phyloP scores from a whole-genome alignment of 2,113 vertebrate genomes.

The Kobus ellipsiprymnus region DNA sequence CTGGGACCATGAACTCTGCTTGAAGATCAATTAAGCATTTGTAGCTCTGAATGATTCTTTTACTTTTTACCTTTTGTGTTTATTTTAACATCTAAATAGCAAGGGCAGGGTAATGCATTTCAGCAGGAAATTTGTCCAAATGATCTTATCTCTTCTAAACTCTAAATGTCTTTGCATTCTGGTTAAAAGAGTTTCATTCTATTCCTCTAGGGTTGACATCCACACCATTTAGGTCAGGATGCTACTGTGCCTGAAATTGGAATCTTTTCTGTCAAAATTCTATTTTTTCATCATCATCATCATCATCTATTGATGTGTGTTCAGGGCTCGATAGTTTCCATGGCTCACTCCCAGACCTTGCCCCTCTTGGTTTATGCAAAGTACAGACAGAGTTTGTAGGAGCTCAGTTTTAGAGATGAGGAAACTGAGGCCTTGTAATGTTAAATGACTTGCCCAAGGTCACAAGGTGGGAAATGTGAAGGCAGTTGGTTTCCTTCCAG shows the following conservation, averaged over 20 bases:
- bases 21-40: background rate
- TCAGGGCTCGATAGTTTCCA: background rate
- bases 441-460: constrained; percentile 29
- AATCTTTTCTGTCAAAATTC: background rate
- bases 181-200: background rate
- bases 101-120: background rate
- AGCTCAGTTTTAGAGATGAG: background rate
- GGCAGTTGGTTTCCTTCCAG: background rate
- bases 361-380: background rate
- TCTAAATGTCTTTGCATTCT: background rate
- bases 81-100: constrained; percentile 21
- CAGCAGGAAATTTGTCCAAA: constrained; percentile 17
- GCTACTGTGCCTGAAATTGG: background rate
- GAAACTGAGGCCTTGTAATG: background rate
- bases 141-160: background rate
- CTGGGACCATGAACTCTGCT: background rate
- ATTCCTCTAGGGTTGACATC: background rate
- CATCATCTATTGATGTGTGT: background rate
- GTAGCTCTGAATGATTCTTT: background rate
- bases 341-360: background rate
- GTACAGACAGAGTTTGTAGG: background rate
- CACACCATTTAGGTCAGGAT: background rate
- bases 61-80: constrained; percentile 17
- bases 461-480: background rate
- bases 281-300: background rate